Conservation (phyloP, 2,888 invertebrate genomes). For the Noctua comes region DNA sequence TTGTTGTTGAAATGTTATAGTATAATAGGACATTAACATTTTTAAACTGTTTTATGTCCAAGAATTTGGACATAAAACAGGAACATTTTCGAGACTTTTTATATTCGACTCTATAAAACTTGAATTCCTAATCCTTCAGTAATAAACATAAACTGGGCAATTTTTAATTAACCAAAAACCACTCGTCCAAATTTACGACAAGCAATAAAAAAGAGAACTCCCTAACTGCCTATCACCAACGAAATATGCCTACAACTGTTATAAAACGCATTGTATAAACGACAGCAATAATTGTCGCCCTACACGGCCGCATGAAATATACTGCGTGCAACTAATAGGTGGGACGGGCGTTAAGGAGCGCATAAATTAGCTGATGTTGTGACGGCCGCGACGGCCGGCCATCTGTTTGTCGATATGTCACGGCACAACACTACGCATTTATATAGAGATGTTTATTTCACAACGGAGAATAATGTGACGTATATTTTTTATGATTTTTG, state of each 20-base stretch:
- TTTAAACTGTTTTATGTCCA: no score
- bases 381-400: slow-evolving; percentile 84
- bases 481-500: slow-evolving; percentile 61
- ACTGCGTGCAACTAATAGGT: slow-evolving; percentile 89
- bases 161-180: slow-evolving; percentile 58
- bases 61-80: neutral
- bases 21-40: neutral
- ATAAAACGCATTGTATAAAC: slow-evolving; percentile 67
- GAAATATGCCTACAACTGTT: slow-evolving; percentile 65
- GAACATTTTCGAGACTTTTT: neutral
- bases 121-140: slow-evolving; percentile 19
- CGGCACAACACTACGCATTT: slow-evolving; percentile 78
- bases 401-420: slow-evolving; percentile 90
- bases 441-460: slow-evolving; percentile 76
- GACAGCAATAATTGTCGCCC: slow-evolving; percentile 77
- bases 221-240: slow-evolving; percentile 56
- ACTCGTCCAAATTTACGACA: slow-evolving; percentile 50
- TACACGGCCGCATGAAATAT: slow-evolving; percentile 83
- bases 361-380: slow-evolving; percentile 90
- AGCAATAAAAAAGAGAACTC: slow-evolving; percentile 54
- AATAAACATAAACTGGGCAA: slow-evolving; percentile 53
- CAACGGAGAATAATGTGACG: slow-evolving; percentile 59
- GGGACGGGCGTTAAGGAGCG: slow-evolving; percentile 89
- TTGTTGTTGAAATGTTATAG: neutral
- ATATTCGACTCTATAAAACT: slow-evolving; percentile 17